Base-by-base conservation (phyloP, 2,113 vertebrate species). In the Xenus cinereus region DNA sequence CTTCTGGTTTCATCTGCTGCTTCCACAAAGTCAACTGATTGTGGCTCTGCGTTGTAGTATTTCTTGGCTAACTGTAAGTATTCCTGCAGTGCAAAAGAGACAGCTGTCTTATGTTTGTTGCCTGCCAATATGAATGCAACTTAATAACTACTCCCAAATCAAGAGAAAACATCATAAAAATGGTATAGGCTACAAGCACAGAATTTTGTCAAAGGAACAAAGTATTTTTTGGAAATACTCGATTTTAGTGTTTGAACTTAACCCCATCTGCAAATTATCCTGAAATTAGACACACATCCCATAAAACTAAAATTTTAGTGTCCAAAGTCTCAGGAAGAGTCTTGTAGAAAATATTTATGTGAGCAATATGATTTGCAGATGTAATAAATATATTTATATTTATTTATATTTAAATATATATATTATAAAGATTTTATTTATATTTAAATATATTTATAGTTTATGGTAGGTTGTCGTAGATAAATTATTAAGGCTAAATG, bases 1-100 rank as follows among this genome's bases (percentile, higher is more conserved):
- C 67, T 94, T 90, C 97, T 97, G 82, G 63, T 48, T 63, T 94
- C 87, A 21, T 97, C 97, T 86, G 97, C 59, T 93, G 57, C 77
- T 81, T 43, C 88, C 39, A 64, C 15, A 83, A 98, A 98, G 57
- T 98, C 84, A 54, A 97, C 97, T 66, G 96, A 92, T 63, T 93
- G 91, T 64, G 97, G 95, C 20, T 98, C 93, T 78, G 72, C 86
- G 45, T 59, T 46, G 53, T 98, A 98, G 23, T 97, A 96, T 54
- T 95, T 96, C 80, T 97, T 95, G 33, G 90, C 87, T 72, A 96
- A 94, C 33, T 95, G 37, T 74, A 97, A 51, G 35, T 98, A 98
- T 93, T 97, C 95, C 98, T 98, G 93, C 51, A 95, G 92, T 54
- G 84, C 32, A 93, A 85, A 46, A 80, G n/a, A 83, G 51, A 95